Base-by-base conservation (phyloP, 2,113 vertebrate species). In the Lampris megalopsis region DNA sequence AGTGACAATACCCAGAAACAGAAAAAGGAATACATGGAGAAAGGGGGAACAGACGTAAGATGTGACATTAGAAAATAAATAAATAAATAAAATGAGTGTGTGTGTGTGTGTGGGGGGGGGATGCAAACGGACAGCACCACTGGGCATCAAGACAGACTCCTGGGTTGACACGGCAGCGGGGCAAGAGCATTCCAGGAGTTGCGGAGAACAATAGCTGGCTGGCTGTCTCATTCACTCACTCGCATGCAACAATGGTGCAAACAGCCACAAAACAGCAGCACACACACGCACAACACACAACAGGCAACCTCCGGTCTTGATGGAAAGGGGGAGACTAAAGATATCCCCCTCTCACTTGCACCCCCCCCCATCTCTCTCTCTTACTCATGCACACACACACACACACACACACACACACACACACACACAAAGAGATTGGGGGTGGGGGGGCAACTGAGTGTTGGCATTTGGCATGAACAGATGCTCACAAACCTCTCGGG, bases 391-490 rank as follows among this genome's bases (percentile, higher is more conserved):
- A 54, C 73, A 68, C 85, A 68, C 68, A 41, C 54, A 61, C 64
- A 72, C 50, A 60, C 80, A 65, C 35, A 61, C 78, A 73, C 40
- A 75, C 71, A 80, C 68, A 84, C 62, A 78, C 61, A 75, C 53
- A 49, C 64, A 50, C 37, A 53, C 62, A 63, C 13, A 40, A 54
- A 9, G 47, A 36, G n/a, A 24, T 24, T 24, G 6, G 13, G 62
- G n/a, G 38, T 45, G 73, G 70, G 79, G 79, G 71, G 69, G 42
- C 63, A 71, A 71, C 75, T 77, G 71, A 84, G 88, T 82, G 75
- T 77, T 92, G 92, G 91, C 92, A 93, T 93, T 93, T 92, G 90
- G 90, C 92, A 88, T 53, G 82, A 92, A 91, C 89, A 92, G 91
- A 91, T 85, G 77, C 80, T 90, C 84, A 91, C 80, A 91, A 91